These are phyloP conservation scores for Desmophyllum pertusum DNA, from an alignment of 92 coral and sea anemone species.

Conservation along the genomic window DNA sequence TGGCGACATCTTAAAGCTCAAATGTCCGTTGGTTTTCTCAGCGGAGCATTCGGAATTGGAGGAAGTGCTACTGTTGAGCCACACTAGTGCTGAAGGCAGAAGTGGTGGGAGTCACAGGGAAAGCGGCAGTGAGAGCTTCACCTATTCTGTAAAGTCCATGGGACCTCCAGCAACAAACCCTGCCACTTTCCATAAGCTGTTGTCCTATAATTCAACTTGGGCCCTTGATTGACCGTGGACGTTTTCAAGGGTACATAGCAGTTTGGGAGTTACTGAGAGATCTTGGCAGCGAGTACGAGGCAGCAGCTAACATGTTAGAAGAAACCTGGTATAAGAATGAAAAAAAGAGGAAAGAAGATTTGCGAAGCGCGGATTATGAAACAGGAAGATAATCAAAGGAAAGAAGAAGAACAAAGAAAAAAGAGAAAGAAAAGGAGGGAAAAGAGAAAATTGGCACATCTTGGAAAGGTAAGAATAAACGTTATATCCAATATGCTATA, in stretches of 20 bases:
- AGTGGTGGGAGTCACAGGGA: not conserved
- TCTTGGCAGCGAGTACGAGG: slow-evolving; percentile 4
- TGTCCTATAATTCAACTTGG: slow-evolving; percentile 38
- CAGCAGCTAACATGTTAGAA: not conserved
- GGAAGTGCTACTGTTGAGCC: slow-evolving; percentile 18
- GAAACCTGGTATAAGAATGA: slow-evolving; percentile 1
- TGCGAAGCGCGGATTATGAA: too few species aligned
- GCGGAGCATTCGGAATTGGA: slow-evolving; percentile 31
- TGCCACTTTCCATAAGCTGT: slow-evolving; percentile 37
- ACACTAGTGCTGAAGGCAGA: not conserved
- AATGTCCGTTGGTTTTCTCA: slow-evolving; percentile 30
- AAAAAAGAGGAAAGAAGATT: not conserved
- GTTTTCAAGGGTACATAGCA: not conserved
- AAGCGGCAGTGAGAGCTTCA: not conserved
- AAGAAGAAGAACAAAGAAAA: too few species aligned
- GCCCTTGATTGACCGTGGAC: slow-evolving; percentile 25
- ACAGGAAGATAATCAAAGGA: too few species aligned
- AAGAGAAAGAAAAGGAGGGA: too few species aligned
- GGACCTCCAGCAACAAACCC: too few species aligned
- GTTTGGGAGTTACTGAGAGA: slow-evolving; percentile 16
- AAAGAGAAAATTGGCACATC: too few species aligned
- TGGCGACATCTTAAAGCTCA: not conserved
- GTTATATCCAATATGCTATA: too few species aligned
- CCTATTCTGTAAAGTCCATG: slow-evolving; percentile 25
- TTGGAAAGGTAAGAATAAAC: too few species aligned